Percentiles rank a stretch among this genome's conserved stretches.
These are phyloP conservation scores for Solen grandis DNA, from an alignment of 1,140 invertebrate species.

Conservation along the genomic window DNA sequence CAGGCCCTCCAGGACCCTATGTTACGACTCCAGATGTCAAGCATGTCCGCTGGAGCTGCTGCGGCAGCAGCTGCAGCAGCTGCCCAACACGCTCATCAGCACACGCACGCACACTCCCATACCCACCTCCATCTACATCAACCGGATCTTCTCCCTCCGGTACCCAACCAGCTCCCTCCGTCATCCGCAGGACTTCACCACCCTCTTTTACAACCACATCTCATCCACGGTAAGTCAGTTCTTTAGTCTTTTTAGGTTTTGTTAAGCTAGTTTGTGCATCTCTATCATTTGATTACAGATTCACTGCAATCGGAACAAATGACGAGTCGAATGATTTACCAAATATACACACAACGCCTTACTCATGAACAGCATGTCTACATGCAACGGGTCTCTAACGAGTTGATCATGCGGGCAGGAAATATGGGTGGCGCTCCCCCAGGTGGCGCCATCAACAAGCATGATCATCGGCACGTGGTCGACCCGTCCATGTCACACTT, in stretches of 20 bases:
- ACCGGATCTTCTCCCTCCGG: slow-evolving; percentile 87
- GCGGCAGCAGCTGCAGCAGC: slow-evolving; percentile 83
- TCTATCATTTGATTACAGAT: slow-evolving; percentile 74
- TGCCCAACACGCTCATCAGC: slow-evolving; percentile 89
- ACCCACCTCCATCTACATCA: slow-evolving; percentile 93
- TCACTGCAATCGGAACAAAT: slow-evolving; percentile 73
- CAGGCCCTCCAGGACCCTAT: slow-evolving; percentile 88
- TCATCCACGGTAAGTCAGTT: slow-evolving; percentile 60
- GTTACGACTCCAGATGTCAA: slow-evolving; percentile 92
- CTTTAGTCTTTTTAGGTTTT: too few relatives aligned
- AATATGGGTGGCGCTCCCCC: slow-evolving; percentile 55
- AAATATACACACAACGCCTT: slow-evolving; percentile 77
- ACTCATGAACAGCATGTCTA: slow-evolving; percentile 76
- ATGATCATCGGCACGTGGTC: slow-evolving; percentile 56
- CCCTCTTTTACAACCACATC: slow-evolving; percentile 82
- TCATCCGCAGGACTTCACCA: slow-evolving; percentile 83
- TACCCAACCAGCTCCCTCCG: slow-evolving; percentile 82
- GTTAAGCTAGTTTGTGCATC: too few relatives aligned
- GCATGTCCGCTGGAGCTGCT: slow-evolving; percentile 85
- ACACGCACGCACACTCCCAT: slow-evolving; percentile 88
- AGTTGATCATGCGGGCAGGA: slow-evolving; percentile 73
- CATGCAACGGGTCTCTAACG: slow-evolving; percentile 77
- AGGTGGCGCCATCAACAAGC: slow-evolving; percentile 26
- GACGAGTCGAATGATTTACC: slow-evolving; percentile 77
- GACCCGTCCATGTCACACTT: slow-evolving; percentile 75